Base-by-base conservation (phyloP, 2,113 vertebrate genomes). In the Origma solitaria region DNA sequence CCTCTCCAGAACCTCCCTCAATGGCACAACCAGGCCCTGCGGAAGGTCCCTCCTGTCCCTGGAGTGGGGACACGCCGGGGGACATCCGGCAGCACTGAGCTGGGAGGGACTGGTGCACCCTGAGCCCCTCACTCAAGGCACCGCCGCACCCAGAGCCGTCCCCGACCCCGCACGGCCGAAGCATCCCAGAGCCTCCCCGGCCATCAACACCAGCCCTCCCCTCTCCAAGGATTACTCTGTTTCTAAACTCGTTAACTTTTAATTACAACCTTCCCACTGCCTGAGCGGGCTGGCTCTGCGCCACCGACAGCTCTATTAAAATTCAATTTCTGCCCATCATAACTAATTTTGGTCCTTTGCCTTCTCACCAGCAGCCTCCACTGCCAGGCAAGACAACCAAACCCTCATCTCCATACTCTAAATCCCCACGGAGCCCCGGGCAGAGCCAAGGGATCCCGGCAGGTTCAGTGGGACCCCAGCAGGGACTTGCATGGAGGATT, bases 231-330 rank as follows among this genome's bases (percentile, higher is more conserved):
- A 96, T 93, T 88, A 76, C 44, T 73, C 95, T 85, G 86, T 97
- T 97, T 97, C 98, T 98, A 97, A 98, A 98, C 97, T 98, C 95
- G 91, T 98, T 98, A 98, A 98, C 97, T 98, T 98, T 98, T 98
- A 98, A 98, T 98, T 98, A 98, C 96, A 92, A 94, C 96, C 97
- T 97, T 97, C 96, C 97, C 96, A 93, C 94, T 94, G 97, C 97
- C 97, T 96, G 94, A 97, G 97, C 94, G 77, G 92, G 82, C 97
- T 98, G 98, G 98, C 98, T 93, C 75, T 7, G 0, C 20, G 98
- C 98, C 98, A 98, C n/a, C 27, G 16, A 97, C 96, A 95, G 97
- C 98, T 98, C 98, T 97, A 98, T 98, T 98, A 97, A 98, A 98
- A 98, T 98, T 97, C 97, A 97, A 97, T 97, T 98, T 97, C 97